Evolutionary conservation across 2,888 invertebrate species (phyloP).

Genomic region (Hydrotaea cyrtoneurina): DNA sequence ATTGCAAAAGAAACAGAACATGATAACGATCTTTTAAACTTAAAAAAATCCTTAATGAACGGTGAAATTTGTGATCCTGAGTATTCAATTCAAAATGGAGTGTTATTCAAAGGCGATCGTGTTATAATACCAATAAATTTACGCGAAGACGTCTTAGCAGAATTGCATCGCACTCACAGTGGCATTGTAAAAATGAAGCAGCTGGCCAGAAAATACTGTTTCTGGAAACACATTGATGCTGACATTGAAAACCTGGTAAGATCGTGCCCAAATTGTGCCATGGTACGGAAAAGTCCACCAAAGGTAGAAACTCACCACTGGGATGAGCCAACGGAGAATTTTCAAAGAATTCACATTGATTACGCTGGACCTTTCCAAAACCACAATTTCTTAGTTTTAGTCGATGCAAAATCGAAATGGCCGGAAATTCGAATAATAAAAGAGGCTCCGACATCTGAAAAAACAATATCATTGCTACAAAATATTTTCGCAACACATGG

Average conservation of each 20-base stretch:
- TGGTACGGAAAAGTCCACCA: slow-evolving; percentile 42
- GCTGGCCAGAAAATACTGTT: too few species aligned
- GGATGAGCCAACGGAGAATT: slow-evolving; percentile 47
- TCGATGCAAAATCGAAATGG: slow-evolving; percentile 52
- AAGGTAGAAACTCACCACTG: too few species aligned
- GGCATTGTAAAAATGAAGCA: too few species aligned
- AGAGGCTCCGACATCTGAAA: slow-evolving; percentile 49
- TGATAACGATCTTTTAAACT: not conserved
- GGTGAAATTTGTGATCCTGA: too few species aligned
- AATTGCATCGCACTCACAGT: slow-evolving; percentile 65
- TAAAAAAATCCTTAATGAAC: too few species aligned
- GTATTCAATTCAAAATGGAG: too few species aligned
- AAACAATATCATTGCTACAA: slow-evolving; percentile 49
- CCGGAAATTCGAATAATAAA: slow-evolving; percentile 39
- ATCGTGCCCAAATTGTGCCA: slow-evolving; percentile 49
- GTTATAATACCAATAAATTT: not conserved
- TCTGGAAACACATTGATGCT: too few species aligned
- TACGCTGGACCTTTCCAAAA: not conserved
- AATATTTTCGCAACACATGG: too few species aligned
- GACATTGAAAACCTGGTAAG: slow-evolving; percentile 69
- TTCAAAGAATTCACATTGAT: slow-evolving; percentile 43
- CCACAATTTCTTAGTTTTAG: not conserved
- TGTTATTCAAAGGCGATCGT: not conserved
- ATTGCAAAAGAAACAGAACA: slow-evolving; percentile 35
- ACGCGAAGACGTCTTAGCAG: not conserved